Conservation (phyloP, 35 echinoderm and acorn worm species). For the Holothuria glaberrima region DNA sequence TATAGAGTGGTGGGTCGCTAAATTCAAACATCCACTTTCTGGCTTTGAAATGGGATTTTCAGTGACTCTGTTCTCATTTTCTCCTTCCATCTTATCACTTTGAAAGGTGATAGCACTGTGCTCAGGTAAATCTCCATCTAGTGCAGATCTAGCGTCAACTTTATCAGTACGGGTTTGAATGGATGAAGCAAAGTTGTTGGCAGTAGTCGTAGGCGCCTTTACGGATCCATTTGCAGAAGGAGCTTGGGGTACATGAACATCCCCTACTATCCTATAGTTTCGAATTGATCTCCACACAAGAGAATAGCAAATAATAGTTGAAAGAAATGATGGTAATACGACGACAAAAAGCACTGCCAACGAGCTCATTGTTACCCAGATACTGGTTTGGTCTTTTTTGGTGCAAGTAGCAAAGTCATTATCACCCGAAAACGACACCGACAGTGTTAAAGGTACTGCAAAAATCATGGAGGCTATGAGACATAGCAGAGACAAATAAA, state of each 20-base stretch:
- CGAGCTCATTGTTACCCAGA: background rate
- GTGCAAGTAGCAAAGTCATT: background rate
- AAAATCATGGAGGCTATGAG: background rate
- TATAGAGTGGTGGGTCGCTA: no score
- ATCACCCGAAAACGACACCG: background rate
- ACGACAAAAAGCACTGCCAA: background rate
- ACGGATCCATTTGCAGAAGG: background rate
- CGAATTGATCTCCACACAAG: constrained; percentile 11
- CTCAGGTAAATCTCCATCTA: background rate
- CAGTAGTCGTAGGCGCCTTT: no score
- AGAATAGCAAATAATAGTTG: constrained; percentile 1
- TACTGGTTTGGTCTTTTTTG: background rate
- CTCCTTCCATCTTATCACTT: no score
- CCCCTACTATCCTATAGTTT: background rate
- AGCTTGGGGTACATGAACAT: background rate
- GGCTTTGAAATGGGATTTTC: no score
- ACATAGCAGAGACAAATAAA: background rate
- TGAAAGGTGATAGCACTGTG: background rate
- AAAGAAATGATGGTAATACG: background rate
- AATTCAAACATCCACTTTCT: no score
- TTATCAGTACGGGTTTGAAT: background rate
- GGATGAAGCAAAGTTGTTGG: background rate
- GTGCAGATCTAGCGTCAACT: background rate
- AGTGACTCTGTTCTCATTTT: no score
- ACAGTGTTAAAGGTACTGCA: background rate